Evolutionary conservation across 2,797 vertebrate species (phyloP), one percentile per base, ranked within the genome.

Genomic region (Morelia viridis): DNA sequence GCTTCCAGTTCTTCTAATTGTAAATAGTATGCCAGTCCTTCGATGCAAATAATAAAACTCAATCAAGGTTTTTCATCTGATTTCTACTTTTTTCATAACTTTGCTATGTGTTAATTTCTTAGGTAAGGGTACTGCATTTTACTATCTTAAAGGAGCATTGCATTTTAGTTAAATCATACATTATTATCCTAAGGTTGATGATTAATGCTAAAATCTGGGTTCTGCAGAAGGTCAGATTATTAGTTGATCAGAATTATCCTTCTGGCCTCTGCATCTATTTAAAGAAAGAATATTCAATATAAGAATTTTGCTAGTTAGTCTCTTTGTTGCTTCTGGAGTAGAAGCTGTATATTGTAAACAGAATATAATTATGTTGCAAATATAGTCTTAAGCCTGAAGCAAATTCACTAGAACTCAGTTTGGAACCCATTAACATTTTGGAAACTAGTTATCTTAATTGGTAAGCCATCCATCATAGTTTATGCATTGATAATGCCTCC

Each of bases 351-450:
- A 92, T 92, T 95, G 92, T 93, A 95, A 96, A 96, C 94, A 88
- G 90, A 93, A 57, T 62, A 92, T 96, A 96, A 96, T 96, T 97
- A 96, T 94, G 92, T 94, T 94, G 94, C 92, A 94, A 95, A 96
- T 94, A 94, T 95, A 95, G 93, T 94, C 92, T 93, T 93, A 93
- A 31, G 93, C 95, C 93, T 95, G 94, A 93, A 89, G 28, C 95
- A 95, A 95, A 96, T 94, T 94, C 95, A 96, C 96, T 95, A 95
- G 88, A 92, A 87, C 80, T 92, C 91, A 91, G 94, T 95, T 94
- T 94, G 92, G 76, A 4, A 65, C 92, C 94, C 95, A 90, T 95
- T 95, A 85, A 94, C 76, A 76, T 96, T 96, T 90, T 92, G 93
- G 92, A 95, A 96, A 94, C 84, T 94, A 96, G 94, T 94, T 93